Percentiles rank a stretch among this genome's conserved stretches.
Conservation (phyloP, 2,888 invertebrate genomes). For the Chymomyza fuscimana region DNA sequence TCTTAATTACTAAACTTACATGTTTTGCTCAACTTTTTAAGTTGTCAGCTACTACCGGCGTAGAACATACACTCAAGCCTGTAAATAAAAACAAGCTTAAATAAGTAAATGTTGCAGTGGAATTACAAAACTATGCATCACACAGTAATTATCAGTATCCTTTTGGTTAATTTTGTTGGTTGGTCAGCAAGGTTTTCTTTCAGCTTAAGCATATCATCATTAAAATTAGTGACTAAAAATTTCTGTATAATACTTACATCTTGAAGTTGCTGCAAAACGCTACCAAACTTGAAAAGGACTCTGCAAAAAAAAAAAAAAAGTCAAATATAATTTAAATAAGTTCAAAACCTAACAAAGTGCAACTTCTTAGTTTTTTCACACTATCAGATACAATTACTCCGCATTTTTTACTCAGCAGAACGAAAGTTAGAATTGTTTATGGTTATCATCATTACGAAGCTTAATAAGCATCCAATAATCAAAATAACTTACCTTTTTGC, state of each 20-base stretch:
- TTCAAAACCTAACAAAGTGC: too few relatives aligned
- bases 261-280: neutral
- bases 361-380: neutral
- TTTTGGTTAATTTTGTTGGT: slow-evolving; percentile 58
- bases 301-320: neutral
- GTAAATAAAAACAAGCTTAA: slow-evolving; percentile 9
- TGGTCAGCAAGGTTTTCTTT: slow-evolving; percentile 50
- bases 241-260: slow-evolving; percentile 6
- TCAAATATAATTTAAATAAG: neutral
- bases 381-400: slow-evolving; percentile 53
- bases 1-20: too few relatives aligned
- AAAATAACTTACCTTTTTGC: neutral
- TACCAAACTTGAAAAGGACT: neutral
- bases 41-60: neutral
- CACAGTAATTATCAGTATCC: slow-evolving; percentile 49
- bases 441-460: slow-evolving; percentile 53
- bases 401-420: slow-evolving; percentile 67
- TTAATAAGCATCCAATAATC: neutral
- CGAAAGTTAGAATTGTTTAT: slow-evolving; percentile 63
- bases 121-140: neutral
- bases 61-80: neutral
- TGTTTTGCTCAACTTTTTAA: too few relatives aligned
- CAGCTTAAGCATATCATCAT: slow-evolving; percentile 55
- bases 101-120: neutral
- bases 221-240: neutral